Percentiles rank a stretch among this genome's conserved stretches.
Evolutionary conservation across 2,888 invertebrate species (phyloP).

Genomic region (Thumatha senex): DNA sequence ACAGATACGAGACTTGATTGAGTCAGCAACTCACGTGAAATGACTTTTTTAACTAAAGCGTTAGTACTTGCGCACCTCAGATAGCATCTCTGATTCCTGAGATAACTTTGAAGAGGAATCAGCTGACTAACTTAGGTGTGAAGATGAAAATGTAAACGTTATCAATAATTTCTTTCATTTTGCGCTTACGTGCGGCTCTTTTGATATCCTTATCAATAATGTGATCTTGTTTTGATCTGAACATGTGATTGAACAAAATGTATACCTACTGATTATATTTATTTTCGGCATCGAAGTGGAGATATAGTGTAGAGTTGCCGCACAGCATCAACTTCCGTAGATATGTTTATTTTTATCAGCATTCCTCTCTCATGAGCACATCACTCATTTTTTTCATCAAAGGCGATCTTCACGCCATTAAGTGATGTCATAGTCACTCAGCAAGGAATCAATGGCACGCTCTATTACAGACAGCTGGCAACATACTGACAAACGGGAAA

Average conservation of each 20-base stretch:
- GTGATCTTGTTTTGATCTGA: background rate
- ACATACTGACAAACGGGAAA: no score
- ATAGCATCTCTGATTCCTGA: conserved; percentile 1
- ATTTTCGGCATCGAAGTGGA: background rate
- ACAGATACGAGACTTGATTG: background rate
- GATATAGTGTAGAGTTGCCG: no score
- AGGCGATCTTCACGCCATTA: no score
- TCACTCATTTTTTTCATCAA: no score
- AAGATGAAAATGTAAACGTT: conserved; percentile 4
- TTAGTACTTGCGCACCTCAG: background rate
- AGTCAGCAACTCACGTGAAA: background rate
- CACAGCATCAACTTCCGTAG: no score
- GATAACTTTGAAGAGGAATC: conserved; percentile 27
- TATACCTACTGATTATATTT: background rate
- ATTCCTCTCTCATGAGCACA: no score
- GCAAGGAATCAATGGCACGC: no score
- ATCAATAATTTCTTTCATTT: conserved; percentile 24
- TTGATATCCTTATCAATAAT: conserved; percentile 18
- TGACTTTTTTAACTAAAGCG: background rate
- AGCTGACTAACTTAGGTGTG: conserved; percentile 14
- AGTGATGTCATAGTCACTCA: no score
- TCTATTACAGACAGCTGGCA: no score
- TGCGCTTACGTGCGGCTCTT: conserved; percentile 17
- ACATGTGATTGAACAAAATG: background rate
- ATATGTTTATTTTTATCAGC: no score